Base-by-base conservation (phyloP, 2,797 vertebrate species). In the Acanthiza pusilla region DNA sequence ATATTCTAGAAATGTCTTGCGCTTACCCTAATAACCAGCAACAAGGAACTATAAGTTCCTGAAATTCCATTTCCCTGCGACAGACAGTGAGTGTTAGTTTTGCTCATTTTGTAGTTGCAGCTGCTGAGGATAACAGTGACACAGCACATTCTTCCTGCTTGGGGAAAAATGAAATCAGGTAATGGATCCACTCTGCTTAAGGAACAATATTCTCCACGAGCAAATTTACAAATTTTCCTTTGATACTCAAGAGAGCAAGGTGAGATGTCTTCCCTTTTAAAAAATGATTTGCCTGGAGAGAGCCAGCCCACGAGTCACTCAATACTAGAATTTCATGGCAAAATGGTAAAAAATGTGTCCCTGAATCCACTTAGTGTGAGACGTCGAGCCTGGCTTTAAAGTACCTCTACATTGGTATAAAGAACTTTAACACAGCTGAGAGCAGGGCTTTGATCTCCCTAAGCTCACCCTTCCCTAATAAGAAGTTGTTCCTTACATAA, bases 401-500 rank as follows among this genome's bases (percentile, higher is more conserved):
- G 38, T 45, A 48, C 57, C 54, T 92, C 78, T 85, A 5, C 30
- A 7, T 2, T 45, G 79, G 17, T 11, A 66, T 55, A 72, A 91
- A 91, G 62, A 48, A 38, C 77, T 13, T 74, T 30, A 72, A 22
- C 84, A 38, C 5, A 38, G 75, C 62, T 94, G 72, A 92, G 91
- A 89, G 73, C 29, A 58, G 81, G 58, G 65, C 81, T 96, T 95
- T 96, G 93, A 94, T 95, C 89, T 92, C 84, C 6, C 23, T 45
- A 19, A 77, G 47, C 71, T 92, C 72, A 19, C 5, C 4, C 48
- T 66, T 65, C 68, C 68, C 86, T 68, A 86, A 62, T 51, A 67
- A 63, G 48, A 85, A 74, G 10, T 71, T 51, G 30, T 54, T 89
- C 75, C 82, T 94, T 70, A 23, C 60, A 72, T 65, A 80, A 96